These are phyloP conservation scores for Aphelenchoides bicaudatus DNA, from an alignment of 2,888 invertebrate species.

Conservation along the genomic window DNA sequence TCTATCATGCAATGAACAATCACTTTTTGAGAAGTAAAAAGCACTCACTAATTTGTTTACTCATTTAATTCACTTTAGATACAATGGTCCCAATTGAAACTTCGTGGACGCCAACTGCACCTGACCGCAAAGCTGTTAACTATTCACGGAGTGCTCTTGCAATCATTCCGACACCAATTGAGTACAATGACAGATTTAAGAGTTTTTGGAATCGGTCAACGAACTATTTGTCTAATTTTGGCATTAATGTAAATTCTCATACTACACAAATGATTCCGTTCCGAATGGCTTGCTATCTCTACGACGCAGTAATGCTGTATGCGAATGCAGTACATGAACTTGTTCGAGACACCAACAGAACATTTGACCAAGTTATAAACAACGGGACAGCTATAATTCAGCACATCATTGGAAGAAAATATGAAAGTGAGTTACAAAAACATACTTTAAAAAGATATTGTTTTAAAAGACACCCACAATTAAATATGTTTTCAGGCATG, in stretches of 20 bases:
- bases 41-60: constrained; percentile 7
- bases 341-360: constrained; percentile 65
- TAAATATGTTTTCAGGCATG: constrained; percentile 71
- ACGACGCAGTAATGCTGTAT: constrained; percentile 82
- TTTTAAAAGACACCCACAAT: neutral
- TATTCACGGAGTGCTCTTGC: constrained; percentile 78
- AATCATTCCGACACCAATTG: constrained; percentile 80
- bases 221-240: constrained; percentile 41
- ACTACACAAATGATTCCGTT: neutral
- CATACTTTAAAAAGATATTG: neutral
- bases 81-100: constrained; percentile 43
- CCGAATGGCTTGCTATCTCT: constrained; percentile 72
- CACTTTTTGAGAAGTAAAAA: constrained; percentile 54
- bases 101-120: constrained; percentile 51
- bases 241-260: constrained; percentile 34
- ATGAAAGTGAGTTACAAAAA: constrained; percentile 47
- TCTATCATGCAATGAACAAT: constrained; percentile 60
- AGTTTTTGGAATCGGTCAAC: constrained; percentile 75
- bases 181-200: constrained; percentile 66
- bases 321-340: constrained; percentile 76
- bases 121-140: constrained; percentile 55
- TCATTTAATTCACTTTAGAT: constrained; percentile 39
- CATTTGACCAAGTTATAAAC: constrained; percentile 59
- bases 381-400: constrained; percentile 76
- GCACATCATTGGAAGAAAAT: constrained; percentile 74